Percentiles rank a stretch among this genome's conserved stretches.
These are phyloP conservation scores for Brachionus rotundiformis DNA, from an alignment of 1,140 invertebrate genomes.

Conservation along the genomic window DNA sequence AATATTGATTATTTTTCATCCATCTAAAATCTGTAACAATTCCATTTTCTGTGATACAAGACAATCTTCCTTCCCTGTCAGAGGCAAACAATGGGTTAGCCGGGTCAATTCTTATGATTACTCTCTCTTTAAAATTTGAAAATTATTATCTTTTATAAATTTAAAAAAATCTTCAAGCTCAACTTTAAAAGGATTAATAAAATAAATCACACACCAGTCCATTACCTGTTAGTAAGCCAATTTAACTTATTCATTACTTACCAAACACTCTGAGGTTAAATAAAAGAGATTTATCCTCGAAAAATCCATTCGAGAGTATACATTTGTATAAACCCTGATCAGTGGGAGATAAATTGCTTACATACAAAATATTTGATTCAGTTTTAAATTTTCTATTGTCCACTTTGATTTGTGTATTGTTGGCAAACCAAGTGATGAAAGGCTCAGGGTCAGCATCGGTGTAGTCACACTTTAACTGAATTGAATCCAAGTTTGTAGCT, in stretches of 20 bases:
- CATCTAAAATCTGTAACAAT: not conserved
- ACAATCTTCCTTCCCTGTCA: not conserved
- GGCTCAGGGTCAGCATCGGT: not conserved
- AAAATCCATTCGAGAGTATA: constrained; percentile 1
- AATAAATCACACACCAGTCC: not conserved
- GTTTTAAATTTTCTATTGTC: not conserved
- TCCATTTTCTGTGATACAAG: constrained; percentile 4
- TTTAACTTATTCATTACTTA: not conserved
- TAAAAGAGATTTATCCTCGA: not conserved
- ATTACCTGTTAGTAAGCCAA: not conserved
- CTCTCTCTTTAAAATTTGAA: not conserved
- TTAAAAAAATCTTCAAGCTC: not conserved
- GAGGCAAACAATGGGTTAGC: not conserved
- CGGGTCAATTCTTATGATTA: not conserved
- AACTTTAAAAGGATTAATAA: not conserved
- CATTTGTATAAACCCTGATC: constrained; percentile 21
- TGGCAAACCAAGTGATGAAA: not conserved
- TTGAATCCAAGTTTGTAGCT: not conserved
- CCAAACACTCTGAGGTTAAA: constrained; percentile 6
- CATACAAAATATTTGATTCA: not conserved
- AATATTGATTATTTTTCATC: constrained; percentile 6
- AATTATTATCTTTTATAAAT: not conserved
- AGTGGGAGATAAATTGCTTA: not conserved
- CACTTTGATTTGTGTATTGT: not conserved
- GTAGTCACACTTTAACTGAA: constrained; percentile 22